Evolutionary conservation across 23 tunicate genomes (phyloP).

Genomic region (Ascidia mentula): DNA sequence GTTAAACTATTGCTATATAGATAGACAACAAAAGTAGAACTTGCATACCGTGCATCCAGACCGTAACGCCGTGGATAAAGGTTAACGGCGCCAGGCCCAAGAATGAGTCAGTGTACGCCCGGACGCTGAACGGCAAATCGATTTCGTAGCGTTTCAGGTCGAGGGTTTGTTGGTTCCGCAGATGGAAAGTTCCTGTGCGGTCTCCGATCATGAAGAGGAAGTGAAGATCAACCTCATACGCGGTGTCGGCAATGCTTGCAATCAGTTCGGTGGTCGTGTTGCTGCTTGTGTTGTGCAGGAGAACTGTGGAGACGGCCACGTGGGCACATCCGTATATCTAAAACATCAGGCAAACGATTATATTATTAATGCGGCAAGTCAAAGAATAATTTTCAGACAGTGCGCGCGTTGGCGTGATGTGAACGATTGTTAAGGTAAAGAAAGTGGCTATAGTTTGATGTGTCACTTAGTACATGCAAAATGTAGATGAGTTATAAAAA

Average conservation of each 20-base stretch:
- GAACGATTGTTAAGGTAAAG: too few species aligned
- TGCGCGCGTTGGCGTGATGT: too few species aligned
- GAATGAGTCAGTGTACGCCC: slow-evolving; percentile 20
- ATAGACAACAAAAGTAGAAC: too few species aligned
- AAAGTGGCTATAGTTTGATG: too few species aligned
- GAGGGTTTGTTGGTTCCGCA: slow-evolving; percentile 11
- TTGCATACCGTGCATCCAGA: slow-evolving; percentile 35
- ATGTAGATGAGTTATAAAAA: too few species aligned
- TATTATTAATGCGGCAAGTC: too few species aligned
- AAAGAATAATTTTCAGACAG: too few species aligned
- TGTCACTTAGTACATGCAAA: too few species aligned
- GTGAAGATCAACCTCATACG: slow-evolving; percentile 7
- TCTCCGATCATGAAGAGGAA: slow-evolving; percentile 27
- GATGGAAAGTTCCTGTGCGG: slow-evolving; percentile 24
- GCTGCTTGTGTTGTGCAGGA: slow-evolving; percentile 20
- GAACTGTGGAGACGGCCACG: slow-evolving; percentile 19
- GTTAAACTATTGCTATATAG: too few species aligned
- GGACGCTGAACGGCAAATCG: slow-evolving; percentile 22
- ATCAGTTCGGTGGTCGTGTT: slow-evolving; percentile 16
- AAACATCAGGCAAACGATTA: not conserved
- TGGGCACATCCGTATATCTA: slow-evolving; percentile 27
- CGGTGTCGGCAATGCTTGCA: not conserved
- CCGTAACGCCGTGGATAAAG: slow-evolving; percentile 24
- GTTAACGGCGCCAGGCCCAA: slow-evolving; percentile 25
- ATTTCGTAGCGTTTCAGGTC: slow-evolving; percentile 20